phyloP scores from a whole-genome alignment of 2,113 vertebrate species.

The Malurus elegans region DNA sequence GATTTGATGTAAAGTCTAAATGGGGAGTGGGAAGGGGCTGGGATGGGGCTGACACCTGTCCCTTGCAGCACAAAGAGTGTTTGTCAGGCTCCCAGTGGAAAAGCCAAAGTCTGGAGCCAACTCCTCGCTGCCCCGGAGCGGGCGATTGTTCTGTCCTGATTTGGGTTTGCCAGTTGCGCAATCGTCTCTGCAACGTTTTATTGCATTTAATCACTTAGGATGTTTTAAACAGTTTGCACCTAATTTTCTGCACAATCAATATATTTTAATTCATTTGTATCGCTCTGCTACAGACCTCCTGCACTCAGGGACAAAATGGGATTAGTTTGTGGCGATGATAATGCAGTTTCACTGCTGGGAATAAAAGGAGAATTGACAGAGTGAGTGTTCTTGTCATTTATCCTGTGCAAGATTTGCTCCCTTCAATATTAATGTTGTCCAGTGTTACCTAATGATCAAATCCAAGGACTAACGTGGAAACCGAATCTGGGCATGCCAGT shows the following conservation, averaged over 20 bases:
- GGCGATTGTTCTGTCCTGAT: background rate
- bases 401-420: background rate
- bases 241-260: slow-evolving; percentile 20
- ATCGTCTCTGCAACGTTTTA: background rate
- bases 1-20: slow-evolving; percentile 66
- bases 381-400: background rate
- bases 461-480: background rate
- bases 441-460: background rate
- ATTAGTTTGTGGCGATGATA: background rate
- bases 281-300: background rate
- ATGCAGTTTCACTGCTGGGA: background rate
- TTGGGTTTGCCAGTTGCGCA: slow-evolving; percentile 15
- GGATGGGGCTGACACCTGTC: slow-evolving; percentile 59
- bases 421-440: background rate
- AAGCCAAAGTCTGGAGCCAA: slow-evolving; percentile 50
- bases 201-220: slow-evolving; percentile 27
- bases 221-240: slow-evolving; percentile 34
- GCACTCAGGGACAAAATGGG: background rate
- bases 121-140: background rate
- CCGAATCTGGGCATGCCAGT: background rate
- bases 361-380: background rate
- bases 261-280: slow-evolving; percentile 1
- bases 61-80: background rate
- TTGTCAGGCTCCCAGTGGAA: slow-evolving; percentile 15
- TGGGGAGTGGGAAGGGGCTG: slow-evolving; percentile 34